phyloP scores from a whole-genome alignment of 1,140 invertebrate genomes.

The Tetranychus urticae region DNA sequence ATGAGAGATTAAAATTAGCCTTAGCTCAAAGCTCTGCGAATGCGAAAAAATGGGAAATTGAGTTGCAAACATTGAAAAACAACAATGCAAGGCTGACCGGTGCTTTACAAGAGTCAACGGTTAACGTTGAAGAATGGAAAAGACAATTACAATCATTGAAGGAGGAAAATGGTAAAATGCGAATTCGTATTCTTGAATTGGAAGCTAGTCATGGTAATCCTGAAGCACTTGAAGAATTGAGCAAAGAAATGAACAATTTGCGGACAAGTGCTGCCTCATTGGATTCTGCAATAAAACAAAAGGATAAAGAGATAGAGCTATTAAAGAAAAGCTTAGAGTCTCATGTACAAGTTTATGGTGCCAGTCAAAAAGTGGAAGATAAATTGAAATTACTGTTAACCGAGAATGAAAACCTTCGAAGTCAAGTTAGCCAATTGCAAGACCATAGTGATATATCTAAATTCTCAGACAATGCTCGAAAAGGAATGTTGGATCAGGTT shows the following conservation, averaged over 20 bases:
- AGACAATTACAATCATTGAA: constrained; percentile 81
- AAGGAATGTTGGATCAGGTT: constrained; percentile 54
- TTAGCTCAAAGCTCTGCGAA: constrained; percentile 86
- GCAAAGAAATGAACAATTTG: constrained; percentile 35
- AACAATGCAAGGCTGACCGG: constrained; percentile 83
- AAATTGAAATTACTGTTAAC: constrained; percentile 25
- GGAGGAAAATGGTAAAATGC: constrained; percentile 75
- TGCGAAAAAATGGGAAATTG: constrained; percentile 95
- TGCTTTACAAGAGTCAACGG: constrained; percentile 84
- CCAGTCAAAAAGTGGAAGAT: constrained; percentile 13
- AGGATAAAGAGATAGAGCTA: constrained; percentile 31
- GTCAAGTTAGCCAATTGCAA: constrained; percentile 45
- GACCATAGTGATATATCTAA: constrained; percentile 43
- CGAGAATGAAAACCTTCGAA: constrained; percentile 43
- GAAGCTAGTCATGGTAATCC: constrained; percentile 27
- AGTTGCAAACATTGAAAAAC: constrained; percentile 79
- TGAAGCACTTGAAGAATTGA: constrained; percentile 25
- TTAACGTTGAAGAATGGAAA: constrained; percentile 97
- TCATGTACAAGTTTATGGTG: constrained; percentile 8
- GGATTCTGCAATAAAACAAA: constrained; percentile 40
- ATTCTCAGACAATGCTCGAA: constrained; percentile 53
- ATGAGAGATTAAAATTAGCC: constrained; percentile 79
- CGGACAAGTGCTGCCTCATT: constrained; percentile 45
- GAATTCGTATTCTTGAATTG: constrained; percentile 30
- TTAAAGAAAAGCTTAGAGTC: constrained; percentile 11